Evolutionary conservation across 2,888 invertebrate species (phyloP), one percentile per base, ranked within the genome.

Genomic region (Dione vanillae): DNA sequence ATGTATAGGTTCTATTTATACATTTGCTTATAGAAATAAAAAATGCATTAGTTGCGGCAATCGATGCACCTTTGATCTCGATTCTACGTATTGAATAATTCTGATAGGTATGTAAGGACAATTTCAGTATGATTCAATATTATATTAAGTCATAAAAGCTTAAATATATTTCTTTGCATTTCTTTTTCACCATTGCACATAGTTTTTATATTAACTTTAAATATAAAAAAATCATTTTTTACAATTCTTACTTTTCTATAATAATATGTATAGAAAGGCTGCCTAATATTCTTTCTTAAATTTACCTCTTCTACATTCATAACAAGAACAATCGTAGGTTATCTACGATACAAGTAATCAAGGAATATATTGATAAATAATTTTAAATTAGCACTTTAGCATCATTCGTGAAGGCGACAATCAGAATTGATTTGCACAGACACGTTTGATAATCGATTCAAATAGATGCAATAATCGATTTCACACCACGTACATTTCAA

Each of bases 351-450:
- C 45, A 35, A 61, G 8, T 27, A 10, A 27, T 40, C 19, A 67
- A n/a, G 49, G 45, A 49, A 67, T 19, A 40, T 45, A 43, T 35
- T 37, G 37, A 52, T 45, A 68, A 52, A 56, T 45, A 64, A 65
- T 62, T 65, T 56, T 6, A 65, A 58, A 40, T 20, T 10, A 11
- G 43, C 49, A 43, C 58, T 56, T 19, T 52, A 69, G 20, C 52
- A 41, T 71, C 65, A 69, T 65, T 81, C 83, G 88, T 86, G 85
- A 90, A 92, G 88, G 90, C 87, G 92, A 88, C 88, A 90, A 90
- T 84, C 82, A 83, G 82, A 91, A 92, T 92, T 88, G 89, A 92
- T 92, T 92, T 84, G 87, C 79, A 87, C 86, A 91, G 91, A 91
- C 88, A 89, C 87, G 90, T 77, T 76, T 83, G 82, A 85, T 89